phyloP scores from a whole-genome alignment of 30 jellyfish, hydroid and myxozoan genomes.

The Calvadosia cruxmelitensis region DNA sequence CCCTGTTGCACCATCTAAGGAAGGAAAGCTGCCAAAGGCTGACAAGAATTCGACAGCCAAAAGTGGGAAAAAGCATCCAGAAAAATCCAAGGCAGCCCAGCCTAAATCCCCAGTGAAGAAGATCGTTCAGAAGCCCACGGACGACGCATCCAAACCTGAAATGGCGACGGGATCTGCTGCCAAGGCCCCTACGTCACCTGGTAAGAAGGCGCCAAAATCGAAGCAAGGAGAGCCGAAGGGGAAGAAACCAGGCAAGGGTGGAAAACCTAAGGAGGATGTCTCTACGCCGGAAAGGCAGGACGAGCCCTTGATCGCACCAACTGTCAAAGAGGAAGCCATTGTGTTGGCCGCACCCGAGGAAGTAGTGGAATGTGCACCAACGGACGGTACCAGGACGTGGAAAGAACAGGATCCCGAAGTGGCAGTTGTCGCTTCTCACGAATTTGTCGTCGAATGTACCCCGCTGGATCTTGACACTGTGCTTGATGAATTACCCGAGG shows the following conservation, averaged over 20 bases:
- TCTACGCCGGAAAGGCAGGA: neutral
- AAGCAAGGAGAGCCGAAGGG: neutral
- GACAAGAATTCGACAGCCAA: too few relatives aligned
- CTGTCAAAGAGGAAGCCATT: conserved; percentile 9
- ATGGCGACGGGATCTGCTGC: too few relatives aligned
- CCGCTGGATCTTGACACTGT: conserved; percentile 22
- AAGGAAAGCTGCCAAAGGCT: too few relatives aligned
- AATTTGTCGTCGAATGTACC: conserved; percentile 16
- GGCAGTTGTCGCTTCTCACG: too few relatives aligned
- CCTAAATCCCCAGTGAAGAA: neutral
- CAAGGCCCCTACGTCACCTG: too few relatives aligned
- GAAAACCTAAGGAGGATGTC: neutral
- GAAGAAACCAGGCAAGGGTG: conserved; percentile 2
- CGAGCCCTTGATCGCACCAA: neutral
- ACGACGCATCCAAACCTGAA: too few relatives aligned
- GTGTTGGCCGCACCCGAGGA: conserved; percentile 24
- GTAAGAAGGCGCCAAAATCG: conserved; percentile 19
- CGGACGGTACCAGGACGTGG: too few relatives aligned
- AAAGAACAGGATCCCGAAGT: too few relatives aligned
- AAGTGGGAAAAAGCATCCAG: too few relatives aligned
- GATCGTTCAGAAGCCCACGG: too few relatives aligned
- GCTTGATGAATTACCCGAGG: neutral
- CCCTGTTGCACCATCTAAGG: too few relatives aligned
- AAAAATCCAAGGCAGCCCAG: neutral
- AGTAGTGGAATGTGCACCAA: conserved; percentile 30